Evolutionary conservation across 2,113 vertebrate genomes (phyloP).

Genomic region (Erythrolamprus reginae): DNA sequence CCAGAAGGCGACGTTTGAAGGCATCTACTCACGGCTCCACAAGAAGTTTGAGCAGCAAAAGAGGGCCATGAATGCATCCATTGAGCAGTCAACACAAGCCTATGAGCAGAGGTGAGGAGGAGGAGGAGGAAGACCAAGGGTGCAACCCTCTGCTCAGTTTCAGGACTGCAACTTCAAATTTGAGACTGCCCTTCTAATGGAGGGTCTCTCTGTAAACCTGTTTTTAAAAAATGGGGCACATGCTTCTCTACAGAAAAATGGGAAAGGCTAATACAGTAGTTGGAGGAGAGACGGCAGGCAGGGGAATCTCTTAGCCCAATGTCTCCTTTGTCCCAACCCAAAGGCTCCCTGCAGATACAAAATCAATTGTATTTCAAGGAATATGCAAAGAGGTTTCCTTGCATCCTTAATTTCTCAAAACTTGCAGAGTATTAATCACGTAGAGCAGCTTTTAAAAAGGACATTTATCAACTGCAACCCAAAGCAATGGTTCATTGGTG

Average conservation of each 20-base stretch:
- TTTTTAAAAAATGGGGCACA: neutral
- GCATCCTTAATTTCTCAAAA: neutral
- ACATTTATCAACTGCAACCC: neutral
- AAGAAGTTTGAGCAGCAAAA: constrained; percentile 43
- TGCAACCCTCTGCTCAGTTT: neutral
- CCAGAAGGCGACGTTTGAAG: constrained; percentile 53
- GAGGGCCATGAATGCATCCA: constrained; percentile 38
- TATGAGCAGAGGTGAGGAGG: constrained; percentile 53
- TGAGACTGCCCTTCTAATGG: neutral
- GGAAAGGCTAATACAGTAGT: neutral
- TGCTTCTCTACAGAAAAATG: neutral
- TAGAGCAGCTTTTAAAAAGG: neutral
- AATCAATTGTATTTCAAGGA: neutral
- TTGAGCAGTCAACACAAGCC: constrained; percentile 42
- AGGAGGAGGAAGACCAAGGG: neutral
- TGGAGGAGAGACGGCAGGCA: neutral
- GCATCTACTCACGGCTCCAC: constrained; percentile 39
- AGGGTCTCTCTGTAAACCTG: neutral
- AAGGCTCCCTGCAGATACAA: neutral
- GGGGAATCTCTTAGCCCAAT: neutral
- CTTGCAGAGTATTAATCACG: neutral
- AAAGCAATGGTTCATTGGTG: neutral
- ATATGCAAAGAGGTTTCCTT: neutral
- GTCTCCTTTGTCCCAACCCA: neutral
- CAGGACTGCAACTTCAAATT: too few relatives aligned